Percentiles rank a stretch among this genome's conserved stretches.
Evolutionary conservation across 2,113 vertebrate genomes (phyloP).

Genomic region (Lepus timidus): DNA sequence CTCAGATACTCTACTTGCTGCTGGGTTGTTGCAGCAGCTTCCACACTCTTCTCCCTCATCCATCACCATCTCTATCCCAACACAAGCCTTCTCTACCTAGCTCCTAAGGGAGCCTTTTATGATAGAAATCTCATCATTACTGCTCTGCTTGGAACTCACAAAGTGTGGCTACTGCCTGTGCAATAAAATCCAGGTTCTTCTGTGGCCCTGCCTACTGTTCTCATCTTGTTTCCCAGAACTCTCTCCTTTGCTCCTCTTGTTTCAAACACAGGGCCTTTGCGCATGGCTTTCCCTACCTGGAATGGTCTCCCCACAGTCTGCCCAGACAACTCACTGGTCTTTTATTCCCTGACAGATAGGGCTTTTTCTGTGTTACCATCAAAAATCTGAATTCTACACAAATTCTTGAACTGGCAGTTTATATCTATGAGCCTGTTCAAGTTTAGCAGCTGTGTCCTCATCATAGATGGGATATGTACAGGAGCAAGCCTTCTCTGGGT

Average conservation of each 20-base stretch:
- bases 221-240: not conserved
- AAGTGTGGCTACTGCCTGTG: not conserved
- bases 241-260: not conserved
- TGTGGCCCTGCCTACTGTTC: not conserved
- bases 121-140: not conserved
- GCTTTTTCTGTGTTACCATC: too few species aligned
- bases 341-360: too few species aligned
- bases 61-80: not conserved
- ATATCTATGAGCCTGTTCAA: too few species aligned
- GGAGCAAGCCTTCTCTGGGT: too few species aligned
- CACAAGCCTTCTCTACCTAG: not conserved
- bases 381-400: too few species aligned
- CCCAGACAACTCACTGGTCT: not conserved
- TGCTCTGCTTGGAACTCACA: not conserved
- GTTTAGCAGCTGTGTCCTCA: too few species aligned
- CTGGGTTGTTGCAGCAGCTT: not conserved
- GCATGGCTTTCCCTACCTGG: not conserved
- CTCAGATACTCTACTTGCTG: not conserved
- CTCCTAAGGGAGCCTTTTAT: not conserved
- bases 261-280: not conserved
- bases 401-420: too few species aligned
- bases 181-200: not conserved
- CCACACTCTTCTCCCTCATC: not conserved
- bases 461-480: too few species aligned
- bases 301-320: not conserved